A percentile compares a stretch with the other conserved stretches of the same genome.
These are phyloP conservation scores for Bubo scandiacus DNA, from an alignment of 2,113 vertebrate species.

Conservation along the genomic window DNA sequence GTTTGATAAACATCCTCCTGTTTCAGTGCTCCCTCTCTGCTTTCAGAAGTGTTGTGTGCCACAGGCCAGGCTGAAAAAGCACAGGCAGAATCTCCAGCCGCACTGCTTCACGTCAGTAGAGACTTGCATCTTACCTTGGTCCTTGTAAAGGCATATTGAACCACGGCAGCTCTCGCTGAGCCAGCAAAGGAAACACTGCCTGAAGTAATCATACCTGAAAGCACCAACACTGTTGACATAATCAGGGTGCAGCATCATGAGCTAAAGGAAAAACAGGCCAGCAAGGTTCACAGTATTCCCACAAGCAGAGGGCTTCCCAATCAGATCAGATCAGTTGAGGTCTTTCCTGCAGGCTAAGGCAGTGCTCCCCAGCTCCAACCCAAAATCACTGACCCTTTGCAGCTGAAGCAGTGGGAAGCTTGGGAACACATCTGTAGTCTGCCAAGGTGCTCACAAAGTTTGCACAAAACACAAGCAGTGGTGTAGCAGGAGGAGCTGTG, in stretches of 20 bases:
- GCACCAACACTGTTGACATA: background rate
- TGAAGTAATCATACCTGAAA: background rate
- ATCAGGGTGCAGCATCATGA: background rate
- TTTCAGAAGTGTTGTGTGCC: background rate
- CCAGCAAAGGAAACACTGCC: background rate
- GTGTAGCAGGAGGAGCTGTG: background rate
- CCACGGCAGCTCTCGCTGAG: background rate
- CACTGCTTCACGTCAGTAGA: background rate
- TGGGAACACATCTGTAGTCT: background rate
- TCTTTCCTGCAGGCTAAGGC: background rate
- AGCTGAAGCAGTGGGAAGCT: background rate
- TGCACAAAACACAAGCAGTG: background rate
- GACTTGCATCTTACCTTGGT: background rate
- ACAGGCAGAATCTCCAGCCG: background rate
- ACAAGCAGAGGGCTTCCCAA: background rate
- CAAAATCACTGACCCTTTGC: background rate
- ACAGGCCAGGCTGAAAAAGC: background rate
- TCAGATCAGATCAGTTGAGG: background rate
- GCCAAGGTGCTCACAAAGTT: background rate
- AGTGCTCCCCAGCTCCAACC: background rate
- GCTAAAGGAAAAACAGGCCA: background rate
- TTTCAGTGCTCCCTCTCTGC: background rate
- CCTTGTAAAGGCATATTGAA: background rate
- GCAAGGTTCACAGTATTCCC: background rate
- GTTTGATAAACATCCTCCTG: background rate